A percentile compares a stretch with the other conserved stretches of the same genome.
phyloP scores from a whole-genome alignment of 1,140 invertebrate species.

The Philotrypesis tridentata region DNA sequence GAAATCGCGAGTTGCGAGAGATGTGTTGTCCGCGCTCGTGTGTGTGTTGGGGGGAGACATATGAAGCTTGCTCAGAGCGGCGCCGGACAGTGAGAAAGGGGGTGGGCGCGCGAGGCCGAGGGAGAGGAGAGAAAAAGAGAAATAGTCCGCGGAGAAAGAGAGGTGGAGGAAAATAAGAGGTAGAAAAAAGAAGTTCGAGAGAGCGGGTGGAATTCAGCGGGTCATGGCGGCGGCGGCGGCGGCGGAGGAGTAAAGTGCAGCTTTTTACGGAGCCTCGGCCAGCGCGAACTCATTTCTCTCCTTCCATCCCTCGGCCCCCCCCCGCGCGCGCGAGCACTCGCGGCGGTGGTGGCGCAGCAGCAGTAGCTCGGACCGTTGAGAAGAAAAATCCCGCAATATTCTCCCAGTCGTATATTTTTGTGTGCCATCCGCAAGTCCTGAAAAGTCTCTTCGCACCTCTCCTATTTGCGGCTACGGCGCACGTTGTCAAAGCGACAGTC shows the following conservation, averaged over 20 bases:
- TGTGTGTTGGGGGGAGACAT: not conserved
- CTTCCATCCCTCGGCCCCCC: not conserved
- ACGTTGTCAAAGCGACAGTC: conserved; percentile 11
- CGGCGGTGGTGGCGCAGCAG: no score
- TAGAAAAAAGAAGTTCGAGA: conserved; percentile 6
- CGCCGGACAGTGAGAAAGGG: conserved; percentile 14
- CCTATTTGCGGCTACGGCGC: conserved; percentile 21
- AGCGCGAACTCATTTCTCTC: conserved; percentile 49
- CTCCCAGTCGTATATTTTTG: conserved; percentile 37
- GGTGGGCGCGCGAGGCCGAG: not conserved
- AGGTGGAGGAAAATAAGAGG: conserved; percentile 36
- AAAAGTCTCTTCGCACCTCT: conserved; percentile 41
- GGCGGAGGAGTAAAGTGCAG: conserved; percentile 38
- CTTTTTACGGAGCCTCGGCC: conserved; percentile 44
- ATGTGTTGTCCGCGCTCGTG: not conserved
- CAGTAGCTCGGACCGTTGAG: not conserved
- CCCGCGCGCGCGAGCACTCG: no score
- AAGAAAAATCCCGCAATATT: conserved; percentile 43
- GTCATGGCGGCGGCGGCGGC: not conserved
- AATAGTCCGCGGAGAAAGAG: conserved; percentile 6
- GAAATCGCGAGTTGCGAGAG: not conserved
- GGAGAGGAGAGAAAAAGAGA: not conserved
- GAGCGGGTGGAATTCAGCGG: conserved; percentile 26
- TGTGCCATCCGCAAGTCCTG: not conserved
- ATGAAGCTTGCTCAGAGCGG: not conserved